phyloP scores from a whole-genome alignment of 2,888 invertebrate species.

The Drosophila percnosoma region DNA sequence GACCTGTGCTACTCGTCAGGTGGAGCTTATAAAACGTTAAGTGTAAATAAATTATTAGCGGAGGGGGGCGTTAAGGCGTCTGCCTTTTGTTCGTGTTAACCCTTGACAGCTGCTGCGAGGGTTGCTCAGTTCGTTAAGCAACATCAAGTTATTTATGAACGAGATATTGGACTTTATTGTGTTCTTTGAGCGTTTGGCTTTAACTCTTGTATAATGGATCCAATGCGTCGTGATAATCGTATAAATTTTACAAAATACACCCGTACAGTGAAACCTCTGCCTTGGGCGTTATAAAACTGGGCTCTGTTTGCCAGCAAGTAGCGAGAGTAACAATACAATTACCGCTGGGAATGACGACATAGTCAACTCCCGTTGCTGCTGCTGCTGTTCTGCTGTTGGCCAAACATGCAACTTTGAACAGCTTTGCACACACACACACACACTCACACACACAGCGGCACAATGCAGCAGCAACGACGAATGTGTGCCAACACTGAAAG shows the following conservation, averaged over 20 bases:
- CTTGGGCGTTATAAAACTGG: constrained; percentile 51
- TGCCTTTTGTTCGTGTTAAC: constrained; percentile 52
- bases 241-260: constrained; percentile 12
- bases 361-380: constrained; percentile 32
- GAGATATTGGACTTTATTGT: background rate
- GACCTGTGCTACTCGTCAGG: background rate
- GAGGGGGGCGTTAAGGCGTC: constrained; percentile 44
- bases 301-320: constrained; percentile 75
- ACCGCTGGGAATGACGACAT: constrained; percentile 65
- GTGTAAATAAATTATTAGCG: constrained; percentile 78
- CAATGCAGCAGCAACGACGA: constrained; percentile 38
- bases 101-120: constrained; percentile 28
- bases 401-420: constrained; percentile 71
- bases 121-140: constrained; percentile 6
- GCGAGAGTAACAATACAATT: constrained; percentile 79
- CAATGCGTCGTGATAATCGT: background rate
- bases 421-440: constrained; percentile 28
- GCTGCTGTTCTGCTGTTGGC: constrained; percentile 36
- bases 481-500: constrained; percentile 70
- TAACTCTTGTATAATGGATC: background rate
- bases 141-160: background rate
- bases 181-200: background rate
- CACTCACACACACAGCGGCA: constrained; percentile 8
- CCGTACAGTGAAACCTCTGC: constrained; percentile 41
- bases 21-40: constrained; percentile 70